A percentile compares a stretch with the other conserved stretches of the same genome.
phyloP scores from a whole-genome alignment of 2,113 vertebrate genomes.

The Hucho hucho region DNA sequence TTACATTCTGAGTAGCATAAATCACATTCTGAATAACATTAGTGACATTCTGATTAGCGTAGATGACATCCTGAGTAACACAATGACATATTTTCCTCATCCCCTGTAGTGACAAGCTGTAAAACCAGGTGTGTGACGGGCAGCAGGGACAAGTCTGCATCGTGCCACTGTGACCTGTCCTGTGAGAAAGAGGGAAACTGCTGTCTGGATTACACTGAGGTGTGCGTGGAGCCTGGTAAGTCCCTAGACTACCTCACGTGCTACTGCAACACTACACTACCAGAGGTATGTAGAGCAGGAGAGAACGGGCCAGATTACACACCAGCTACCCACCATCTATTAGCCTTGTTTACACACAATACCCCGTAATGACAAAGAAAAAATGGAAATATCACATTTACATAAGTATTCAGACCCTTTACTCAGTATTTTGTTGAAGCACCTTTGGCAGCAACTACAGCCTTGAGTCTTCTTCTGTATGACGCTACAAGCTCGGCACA shows the following conservation, averaged over 20 bases:
- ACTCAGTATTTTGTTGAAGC: too few species aligned
- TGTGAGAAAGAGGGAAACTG: slow-evolving; percentile 33
- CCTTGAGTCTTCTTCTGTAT: too few species aligned
- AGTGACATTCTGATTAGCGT: too few species aligned
- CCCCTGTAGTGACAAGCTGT: slow-evolving; percentile 39
- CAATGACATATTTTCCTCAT: background rate
- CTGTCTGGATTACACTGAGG: slow-evolving; percentile 40
- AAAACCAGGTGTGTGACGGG: slow-evolving; percentile 17
- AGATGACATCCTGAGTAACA: too few species aligned
- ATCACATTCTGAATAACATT: background rate
- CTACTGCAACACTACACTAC: background rate
- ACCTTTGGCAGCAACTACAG: too few species aligned
- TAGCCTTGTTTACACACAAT: too few species aligned
- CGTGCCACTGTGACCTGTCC: slow-evolving; percentile 23
- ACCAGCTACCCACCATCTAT: too few species aligned
- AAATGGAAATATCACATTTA: too few species aligned
- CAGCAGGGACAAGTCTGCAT: slow-evolving; percentile 1
- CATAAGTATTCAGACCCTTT: too few species aligned
- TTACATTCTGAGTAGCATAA: background rate
- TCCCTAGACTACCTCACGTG: background rate
- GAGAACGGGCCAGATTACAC: background rate
- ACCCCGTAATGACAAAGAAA: too few species aligned
- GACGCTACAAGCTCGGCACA: too few species aligned
- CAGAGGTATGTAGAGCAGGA: background rate
- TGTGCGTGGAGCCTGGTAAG: slow-evolving; percentile 23